Evolutionary conservation across 2,888 invertebrate species (phyloP).

Genomic region (Pterobdella sp.): DNA sequence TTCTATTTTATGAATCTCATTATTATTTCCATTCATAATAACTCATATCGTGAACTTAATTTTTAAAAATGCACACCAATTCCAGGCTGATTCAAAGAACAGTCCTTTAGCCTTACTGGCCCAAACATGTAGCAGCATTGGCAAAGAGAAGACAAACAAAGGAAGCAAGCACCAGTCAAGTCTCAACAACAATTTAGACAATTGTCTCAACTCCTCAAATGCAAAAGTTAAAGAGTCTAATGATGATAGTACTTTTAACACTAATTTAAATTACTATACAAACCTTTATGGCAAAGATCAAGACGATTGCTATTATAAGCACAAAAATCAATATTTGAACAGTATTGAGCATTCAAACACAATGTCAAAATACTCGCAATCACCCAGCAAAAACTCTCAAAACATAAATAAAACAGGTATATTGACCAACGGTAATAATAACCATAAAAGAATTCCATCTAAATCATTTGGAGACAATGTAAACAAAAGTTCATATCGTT

Average conservation of each 20-base stretch:
- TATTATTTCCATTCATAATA: too few species aligned
- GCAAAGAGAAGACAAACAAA: conserved; percentile 64
- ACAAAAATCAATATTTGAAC: conserved; percentile 13
- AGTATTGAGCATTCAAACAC: neutral
- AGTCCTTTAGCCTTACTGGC: conserved; percentile 87
- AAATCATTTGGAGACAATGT: neutral
- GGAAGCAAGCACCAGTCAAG: neutral
- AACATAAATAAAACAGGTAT: neutral
- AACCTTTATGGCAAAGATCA: conserved; percentile 1
- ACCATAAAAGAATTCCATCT: neutral
- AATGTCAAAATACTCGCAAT: neutral
- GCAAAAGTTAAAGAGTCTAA: neutral
- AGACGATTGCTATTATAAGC: conserved; percentile 4
- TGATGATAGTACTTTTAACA: neutral
- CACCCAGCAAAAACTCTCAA: neutral
- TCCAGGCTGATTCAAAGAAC: conserved; percentile 88
- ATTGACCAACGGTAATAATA: conserved; percentile 15
- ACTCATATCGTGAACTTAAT: too few species aligned
- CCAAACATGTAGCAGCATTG: conserved; percentile 93
- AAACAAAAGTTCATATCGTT: neutral
- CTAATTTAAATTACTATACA: neutral
- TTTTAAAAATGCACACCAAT: neutral
- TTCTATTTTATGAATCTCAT: too few species aligned
- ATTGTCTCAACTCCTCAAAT: neutral
- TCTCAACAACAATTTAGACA: neutral